Evolutionary conservation across 1,140 invertebrate species (phyloP).

Genomic region (Scaptomyza graminum): DNA sequence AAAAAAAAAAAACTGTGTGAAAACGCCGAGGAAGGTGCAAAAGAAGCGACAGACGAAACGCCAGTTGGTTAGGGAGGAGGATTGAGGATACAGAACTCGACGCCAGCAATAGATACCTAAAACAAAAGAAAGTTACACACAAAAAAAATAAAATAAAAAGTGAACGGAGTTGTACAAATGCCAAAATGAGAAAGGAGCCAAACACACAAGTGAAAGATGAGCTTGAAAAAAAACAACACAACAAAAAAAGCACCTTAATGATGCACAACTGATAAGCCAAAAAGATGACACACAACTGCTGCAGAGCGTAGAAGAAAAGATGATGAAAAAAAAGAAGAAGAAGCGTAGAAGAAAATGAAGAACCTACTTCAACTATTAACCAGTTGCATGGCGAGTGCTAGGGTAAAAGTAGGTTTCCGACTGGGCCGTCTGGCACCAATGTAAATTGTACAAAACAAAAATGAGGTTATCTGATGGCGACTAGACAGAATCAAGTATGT

Average conservation of each 20-base stretch:
- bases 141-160: conserved; percentile 29
- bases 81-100: conserved; percentile 22
- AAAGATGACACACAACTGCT: conserved; percentile 70
- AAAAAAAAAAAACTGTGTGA: conserved; percentile 25
- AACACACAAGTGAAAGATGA: conserved; percentile 41
- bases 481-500: conserved; percentile 18
- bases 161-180: conserved; percentile 43
- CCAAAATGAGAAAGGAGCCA: conserved; percentile 50
- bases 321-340: not conserved
- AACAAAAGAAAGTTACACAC: conserved; percentile 44
- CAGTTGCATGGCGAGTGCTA: conserved; percentile 30
- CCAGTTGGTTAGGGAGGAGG: not conserved
- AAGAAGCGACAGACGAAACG: not conserved
- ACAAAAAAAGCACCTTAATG: conserved; percentile 58
- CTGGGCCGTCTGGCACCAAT: conserved; percentile 1
- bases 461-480: conserved; percentile 36
- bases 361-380: conserved; percentile 29
- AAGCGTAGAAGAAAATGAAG: not conserved
- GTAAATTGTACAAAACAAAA: conserved; percentile 16
- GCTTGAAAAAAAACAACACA: conserved; percentile 28
- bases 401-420: conserved; percentile 37
- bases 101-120: conserved; percentile 43
- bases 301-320: not conserved
- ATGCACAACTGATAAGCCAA: conserved; percentile 76
- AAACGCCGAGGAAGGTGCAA: conserved; percentile 12